Percentiles rank a stretch among this genome's conserved stretches.
phyloP scores from a whole-genome alignment of 2,113 vertebrate species.

The Benitochromis conjunctus region DNA sequence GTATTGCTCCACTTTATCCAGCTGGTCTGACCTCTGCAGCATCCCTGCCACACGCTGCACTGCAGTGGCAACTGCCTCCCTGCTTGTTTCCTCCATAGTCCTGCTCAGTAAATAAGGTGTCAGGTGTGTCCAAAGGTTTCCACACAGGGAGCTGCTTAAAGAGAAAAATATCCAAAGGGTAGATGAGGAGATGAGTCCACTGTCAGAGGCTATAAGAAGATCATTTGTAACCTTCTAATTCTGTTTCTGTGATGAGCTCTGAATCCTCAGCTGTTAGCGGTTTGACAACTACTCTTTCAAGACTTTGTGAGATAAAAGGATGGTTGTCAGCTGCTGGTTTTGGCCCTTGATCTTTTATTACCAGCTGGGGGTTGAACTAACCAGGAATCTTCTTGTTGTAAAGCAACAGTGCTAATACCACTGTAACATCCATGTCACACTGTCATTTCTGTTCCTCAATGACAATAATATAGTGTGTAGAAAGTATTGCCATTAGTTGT shows the following conservation, averaged over 20 bases:
- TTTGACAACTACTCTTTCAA: rapidly evolving
- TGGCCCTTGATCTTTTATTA: too few species aligned
- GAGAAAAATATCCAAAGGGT: rapidly evolving
- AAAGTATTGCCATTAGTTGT: too few species aligned
- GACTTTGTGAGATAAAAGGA: rapidly evolving
- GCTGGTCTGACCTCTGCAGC: constrained; percentile 95
- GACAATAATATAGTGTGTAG: too few species aligned
- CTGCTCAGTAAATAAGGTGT: not conserved
- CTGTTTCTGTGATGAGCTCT: not conserved
- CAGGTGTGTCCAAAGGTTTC: not conserved
- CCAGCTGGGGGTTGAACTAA: too few species aligned
- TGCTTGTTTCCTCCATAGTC: constrained; percentile 90
- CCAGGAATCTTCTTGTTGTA: too few species aligned
- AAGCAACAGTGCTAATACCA: too few species aligned
- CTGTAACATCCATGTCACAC: too few species aligned
- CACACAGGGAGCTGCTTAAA: not conserved
- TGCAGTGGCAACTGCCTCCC: constrained; percentile 91
- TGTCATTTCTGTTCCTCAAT: too few species aligned
- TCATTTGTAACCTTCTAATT: rapidly evolving
- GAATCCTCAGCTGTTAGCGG: rapidly evolving
- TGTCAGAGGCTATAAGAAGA: not conserved
- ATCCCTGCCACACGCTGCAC: constrained; percentile 96
- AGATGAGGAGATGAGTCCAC: not conserved
- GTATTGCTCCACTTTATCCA: constrained; percentile 98
- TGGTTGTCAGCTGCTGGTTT: rapidly evolving